Evolutionary conservation across 2,888 invertebrate species (phyloP).

Genomic region (Chymomyza caudatula): DNA sequence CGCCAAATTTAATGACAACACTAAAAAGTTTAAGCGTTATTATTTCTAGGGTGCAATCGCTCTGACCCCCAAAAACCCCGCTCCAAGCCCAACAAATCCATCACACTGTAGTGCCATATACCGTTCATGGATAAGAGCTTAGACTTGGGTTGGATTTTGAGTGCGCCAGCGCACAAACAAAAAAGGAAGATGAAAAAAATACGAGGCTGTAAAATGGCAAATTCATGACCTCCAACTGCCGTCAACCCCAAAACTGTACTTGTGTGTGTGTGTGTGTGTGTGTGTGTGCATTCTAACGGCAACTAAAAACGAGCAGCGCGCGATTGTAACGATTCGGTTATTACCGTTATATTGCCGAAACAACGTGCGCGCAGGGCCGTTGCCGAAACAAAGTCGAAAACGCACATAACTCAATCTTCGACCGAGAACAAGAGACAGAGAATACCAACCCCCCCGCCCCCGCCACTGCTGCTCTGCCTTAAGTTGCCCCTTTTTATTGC

Average conservation of each 20-base stretch:
- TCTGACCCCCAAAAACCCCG: constrained; percentile 19
- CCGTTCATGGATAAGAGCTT: constrained; percentile 61
- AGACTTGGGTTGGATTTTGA: constrained; percentile 23
- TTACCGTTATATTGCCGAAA: constrained; percentile 75
- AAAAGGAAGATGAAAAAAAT: constrained; percentile 59
- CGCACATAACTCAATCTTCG: constrained; percentile 76
- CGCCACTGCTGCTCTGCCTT: not conserved
- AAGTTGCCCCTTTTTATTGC: constrained; percentile 59
- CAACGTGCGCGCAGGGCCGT: constrained; percentile 48
- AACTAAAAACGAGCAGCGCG: constrained; percentile 62
- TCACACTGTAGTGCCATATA: not conserved
- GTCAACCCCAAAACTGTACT: too few relatives aligned
- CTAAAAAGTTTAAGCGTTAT: constrained; percentile 79
- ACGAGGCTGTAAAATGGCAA: constrained; percentile 78
- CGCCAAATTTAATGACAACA: constrained; percentile 78
- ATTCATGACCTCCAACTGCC: constrained; percentile 77
- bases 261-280: too few relatives aligned
- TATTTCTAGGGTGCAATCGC: constrained; percentile 76
- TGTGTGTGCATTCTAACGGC: constrained; percentile 62
- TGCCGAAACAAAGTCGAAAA: constrained; percentile 68
- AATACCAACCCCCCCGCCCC: not conserved
- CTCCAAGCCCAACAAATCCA: not conserved
- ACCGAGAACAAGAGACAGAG: constrained; percentile 35
- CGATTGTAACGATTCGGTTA: constrained; percentile 70
- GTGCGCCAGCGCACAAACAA: constrained; percentile 13